Evolutionary conservation across 2,113 vertebrate genomes (phyloP), one percentile per base, ranked within the genome.

Genomic region (Catharus fuscescens): DNA sequence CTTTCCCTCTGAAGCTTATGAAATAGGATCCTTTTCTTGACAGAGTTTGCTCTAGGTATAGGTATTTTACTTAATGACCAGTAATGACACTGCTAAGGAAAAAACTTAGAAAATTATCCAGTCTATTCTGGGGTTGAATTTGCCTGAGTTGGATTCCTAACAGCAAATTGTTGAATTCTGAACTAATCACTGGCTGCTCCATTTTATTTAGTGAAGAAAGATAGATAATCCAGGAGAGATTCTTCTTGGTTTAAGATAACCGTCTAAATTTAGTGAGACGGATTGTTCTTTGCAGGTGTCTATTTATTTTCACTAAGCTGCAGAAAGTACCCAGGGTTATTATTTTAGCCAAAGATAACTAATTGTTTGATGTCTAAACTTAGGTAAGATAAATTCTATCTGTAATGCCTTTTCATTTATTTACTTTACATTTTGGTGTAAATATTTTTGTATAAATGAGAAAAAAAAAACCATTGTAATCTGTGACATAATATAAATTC

Each of bases 231-330:
- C 57, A 90, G 34, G 38, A 93, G 62, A 81, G 10, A 77, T 72
- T 82, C 42, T 69, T 93, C 34, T 70, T 88, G 38, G 54, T 20
- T 90, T 50, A 73, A n/a, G 60, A 70, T 66, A 38, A 56, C 47
- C 90, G 50, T 61, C 42, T 62, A 69, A 83, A 90, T 25, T 82
- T 59, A 70, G 42, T 80, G 88, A 82, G 79, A 93, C 8, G 2
- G 26, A 92, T 86, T 83, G 59, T 25, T 20, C 16, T 80, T 92
- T 80, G 32, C 54, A 66, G 29, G 12, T 70, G 20, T 76, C 42
- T 73, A 83, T 95, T 95, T 90, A 86, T 88, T 91, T 94, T 92
- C 86, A 92, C 67, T 86, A 86, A 87, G 12, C 8, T 73, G 45
- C 31, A 64, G 64, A 77, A 94, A 77, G 42, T 70, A 19, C 7